These are phyloP conservation scores for Ennomos erosarius DNA, from an alignment of 2,888 invertebrate genomes.

Conservation along the genomic window DNA sequence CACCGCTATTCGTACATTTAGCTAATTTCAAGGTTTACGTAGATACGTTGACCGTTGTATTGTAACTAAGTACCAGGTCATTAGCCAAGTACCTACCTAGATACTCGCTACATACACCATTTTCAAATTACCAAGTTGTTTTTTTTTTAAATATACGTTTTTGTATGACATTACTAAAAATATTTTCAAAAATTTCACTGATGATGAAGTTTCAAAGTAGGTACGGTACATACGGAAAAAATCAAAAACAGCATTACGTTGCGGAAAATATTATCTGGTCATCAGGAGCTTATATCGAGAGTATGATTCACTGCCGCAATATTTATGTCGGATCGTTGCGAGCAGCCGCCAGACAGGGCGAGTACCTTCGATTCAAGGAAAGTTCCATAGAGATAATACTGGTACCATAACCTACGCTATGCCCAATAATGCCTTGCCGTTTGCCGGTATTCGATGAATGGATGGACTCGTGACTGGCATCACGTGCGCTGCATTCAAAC, in stretches of 20 bases:
- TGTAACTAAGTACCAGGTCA: too few relatives aligned
- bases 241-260: too few relatives aligned
- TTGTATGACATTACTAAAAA: not conserved
- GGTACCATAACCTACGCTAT: conserved; percentile 32
- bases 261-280: too few relatives aligned
- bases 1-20: conserved; percentile 4
- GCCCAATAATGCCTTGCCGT: not conserved
- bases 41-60: too few relatives aligned
- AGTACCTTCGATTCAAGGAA: conserved; percentile 10
- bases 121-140: too few relatives aligned
- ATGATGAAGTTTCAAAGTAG: too few relatives aligned
- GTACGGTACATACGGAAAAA: too few relatives aligned
- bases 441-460: conserved; percentile 34
- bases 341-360: conserved; percentile 3
- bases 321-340: not conserved
- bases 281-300: conserved; percentile 2
- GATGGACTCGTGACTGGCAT: conserved; percentile 58
- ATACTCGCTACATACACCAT: too few relatives aligned
- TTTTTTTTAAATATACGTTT: too few relatives aligned
- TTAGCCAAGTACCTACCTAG: conserved; percentile 4
- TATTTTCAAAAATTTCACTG: not conserved
- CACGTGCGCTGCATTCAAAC: conserved; percentile 64
- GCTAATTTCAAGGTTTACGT: too few relatives aligned
- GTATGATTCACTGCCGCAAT: conserved; percentile 11
- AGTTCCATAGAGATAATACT: conserved; percentile 22